Conservation (phyloP, 2,113 vertebrate species). For the Strigops habroptila region DNA sequence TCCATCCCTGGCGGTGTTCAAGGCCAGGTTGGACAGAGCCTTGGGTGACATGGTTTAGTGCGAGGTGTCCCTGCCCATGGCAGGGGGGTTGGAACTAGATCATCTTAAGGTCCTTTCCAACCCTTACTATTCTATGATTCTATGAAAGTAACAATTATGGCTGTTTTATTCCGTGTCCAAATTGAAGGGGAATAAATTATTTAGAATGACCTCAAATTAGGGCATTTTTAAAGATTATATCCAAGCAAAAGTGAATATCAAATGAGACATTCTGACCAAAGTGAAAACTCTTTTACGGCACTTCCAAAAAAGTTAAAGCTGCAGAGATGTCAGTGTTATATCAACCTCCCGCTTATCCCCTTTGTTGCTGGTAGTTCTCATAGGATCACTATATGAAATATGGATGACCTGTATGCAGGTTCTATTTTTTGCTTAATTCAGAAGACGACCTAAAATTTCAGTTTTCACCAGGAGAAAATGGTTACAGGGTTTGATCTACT, state of each 20-base stretch:
- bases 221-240: background rate
- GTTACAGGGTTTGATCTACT: background rate
- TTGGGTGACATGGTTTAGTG: no score
- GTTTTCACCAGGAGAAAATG: background rate
- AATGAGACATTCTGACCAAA: background rate
- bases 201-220: background rate
- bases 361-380: background rate
- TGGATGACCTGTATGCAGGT: background rate
- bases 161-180: background rate
- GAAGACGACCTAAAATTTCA: background rate
- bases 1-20: no score
- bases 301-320: background rate
- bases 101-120: no score
- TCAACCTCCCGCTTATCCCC: rapidly evolving
- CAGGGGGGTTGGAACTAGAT: no score
- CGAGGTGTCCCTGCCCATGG: no score
- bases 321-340: background rate
- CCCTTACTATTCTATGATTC: no score
- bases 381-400: background rate
- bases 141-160: background rate
- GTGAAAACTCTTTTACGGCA: background rate
- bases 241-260: background rate
- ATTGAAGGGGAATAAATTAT: background rate
- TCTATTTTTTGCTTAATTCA: background rate
- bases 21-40: no score